phyloP scores from a whole-genome alignment of 2,113 vertebrate species.

The Epinephelus fuscoguttatus region DNA sequence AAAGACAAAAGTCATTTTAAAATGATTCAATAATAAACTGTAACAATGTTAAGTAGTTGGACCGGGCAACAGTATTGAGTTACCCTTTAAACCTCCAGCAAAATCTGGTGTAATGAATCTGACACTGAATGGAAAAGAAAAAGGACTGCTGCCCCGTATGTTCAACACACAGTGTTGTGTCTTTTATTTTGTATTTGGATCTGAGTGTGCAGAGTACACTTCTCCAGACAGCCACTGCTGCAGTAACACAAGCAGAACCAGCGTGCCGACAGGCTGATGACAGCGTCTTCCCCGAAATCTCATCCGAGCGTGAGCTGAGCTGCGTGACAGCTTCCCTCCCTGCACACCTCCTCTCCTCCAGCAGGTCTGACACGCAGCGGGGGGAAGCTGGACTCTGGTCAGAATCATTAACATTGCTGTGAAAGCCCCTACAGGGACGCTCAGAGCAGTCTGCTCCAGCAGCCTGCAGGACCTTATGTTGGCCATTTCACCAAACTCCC shows the following conservation, averaged over 20 bases:
- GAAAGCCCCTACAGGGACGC: conserved; percentile 13
- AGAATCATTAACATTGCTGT: conserved; percentile 7
- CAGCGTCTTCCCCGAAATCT: conserved; percentile 40
- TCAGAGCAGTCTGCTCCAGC: conserved; percentile 38
- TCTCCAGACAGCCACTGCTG: conserved; percentile 1
- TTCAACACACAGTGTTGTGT: background rate
- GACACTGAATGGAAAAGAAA: background rate
- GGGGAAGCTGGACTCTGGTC: conserved; percentile 19
- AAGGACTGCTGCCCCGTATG: background rate
- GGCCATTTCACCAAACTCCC: conserved; percentile 44
- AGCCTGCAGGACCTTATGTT: conserved; percentile 53
- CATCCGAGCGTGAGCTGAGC: conserved; percentile 43
- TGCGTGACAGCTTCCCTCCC: conserved; percentile 26
- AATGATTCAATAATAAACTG: background rate
- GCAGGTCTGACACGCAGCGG: conserved; percentile 17
- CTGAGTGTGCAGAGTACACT: conserved; percentile 2
- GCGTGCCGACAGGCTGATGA: conserved; percentile 27
- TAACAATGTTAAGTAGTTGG: background rate
- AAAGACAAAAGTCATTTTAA: background rate
- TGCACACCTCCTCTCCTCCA: background rate
- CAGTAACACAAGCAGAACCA: conserved; percentile 41
- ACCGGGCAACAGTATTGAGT: background rate
- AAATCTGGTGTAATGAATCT: background rate
- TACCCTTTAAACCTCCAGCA: background rate
- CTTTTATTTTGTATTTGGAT: conserved; percentile 20